Conservation (phyloP, 2,797 vertebrate species). For the Heteromormyrus szaboi region DNA sequence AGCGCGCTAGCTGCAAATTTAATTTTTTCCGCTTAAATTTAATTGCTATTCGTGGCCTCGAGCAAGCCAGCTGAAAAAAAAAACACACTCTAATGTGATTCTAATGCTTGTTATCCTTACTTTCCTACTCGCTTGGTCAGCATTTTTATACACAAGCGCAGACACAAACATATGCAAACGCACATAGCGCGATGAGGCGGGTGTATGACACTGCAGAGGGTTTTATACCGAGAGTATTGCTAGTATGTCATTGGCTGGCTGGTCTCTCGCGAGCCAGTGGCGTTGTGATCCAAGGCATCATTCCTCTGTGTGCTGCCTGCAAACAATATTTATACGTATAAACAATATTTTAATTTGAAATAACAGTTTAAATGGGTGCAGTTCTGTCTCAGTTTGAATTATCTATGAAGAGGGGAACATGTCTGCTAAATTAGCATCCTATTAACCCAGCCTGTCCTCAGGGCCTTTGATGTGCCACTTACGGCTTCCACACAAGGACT, state of each 20-base stretch:
- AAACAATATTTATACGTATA: neutral
- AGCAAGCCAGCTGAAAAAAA: conserved; percentile 54
- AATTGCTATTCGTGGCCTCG: conserved; percentile 58
- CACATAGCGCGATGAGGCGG: neutral
- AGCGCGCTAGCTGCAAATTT: conserved; percentile 47
- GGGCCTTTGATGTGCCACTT: neutral
- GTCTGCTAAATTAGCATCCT: conserved; percentile 9
- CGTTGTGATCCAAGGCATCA: neutral
- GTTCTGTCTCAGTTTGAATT: conserved; percentile 1
- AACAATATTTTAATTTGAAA: neutral
- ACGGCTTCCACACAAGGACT: neutral
- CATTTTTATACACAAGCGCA: neutral
- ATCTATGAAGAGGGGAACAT: neutral
- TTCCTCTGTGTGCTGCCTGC: neutral
- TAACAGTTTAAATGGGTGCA: neutral
- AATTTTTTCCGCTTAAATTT: conserved; percentile 61
- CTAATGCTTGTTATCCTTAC: conserved; percentile 52
- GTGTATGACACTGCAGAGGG: neutral
- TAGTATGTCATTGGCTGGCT: neutral
- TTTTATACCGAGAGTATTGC: neutral
- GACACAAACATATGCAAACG: neutral
- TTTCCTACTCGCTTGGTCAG: neutral
- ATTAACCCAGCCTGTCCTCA: neutral
- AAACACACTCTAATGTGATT: conserved; percentile 47
- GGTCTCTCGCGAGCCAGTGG: neutral